These are phyloP conservation scores for Agelastica alni DNA, from an alignment of 2,888 invertebrate genomes.

Conservation along the genomic window DNA sequence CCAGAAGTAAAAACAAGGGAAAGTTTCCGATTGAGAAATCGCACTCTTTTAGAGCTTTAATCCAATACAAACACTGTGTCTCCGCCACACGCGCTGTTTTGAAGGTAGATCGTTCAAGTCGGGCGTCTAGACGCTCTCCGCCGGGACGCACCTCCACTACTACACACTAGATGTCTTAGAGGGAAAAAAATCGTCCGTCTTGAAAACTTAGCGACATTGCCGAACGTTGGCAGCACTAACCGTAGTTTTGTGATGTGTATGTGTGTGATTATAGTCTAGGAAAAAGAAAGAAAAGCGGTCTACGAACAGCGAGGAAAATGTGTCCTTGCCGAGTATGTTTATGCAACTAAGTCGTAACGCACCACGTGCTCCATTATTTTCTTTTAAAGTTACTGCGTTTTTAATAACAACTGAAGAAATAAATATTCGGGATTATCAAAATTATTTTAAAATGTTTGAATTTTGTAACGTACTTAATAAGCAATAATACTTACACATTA, in stretches of 20 bases:
- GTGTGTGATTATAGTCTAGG: slow-evolving; percentile 37
- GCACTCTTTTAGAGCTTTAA: background rate
- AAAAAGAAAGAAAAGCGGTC: too few relatives aligned
- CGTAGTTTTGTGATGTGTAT: slow-evolving; percentile 14
- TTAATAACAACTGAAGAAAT: too few relatives aligned
- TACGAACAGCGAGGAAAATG: too few relatives aligned
- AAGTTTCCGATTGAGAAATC: too few relatives aligned
- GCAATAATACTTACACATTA: too few relatives aligned
- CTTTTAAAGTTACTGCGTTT: too few relatives aligned
- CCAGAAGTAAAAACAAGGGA: too few relatives aligned
- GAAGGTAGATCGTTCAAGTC: slow-evolving; percentile 15
- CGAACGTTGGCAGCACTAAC: slow-evolving; percentile 51
- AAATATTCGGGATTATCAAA: too few relatives aligned
- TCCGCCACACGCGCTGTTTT: slow-evolving; percentile 24
- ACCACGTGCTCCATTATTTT: too few relatives aligned
- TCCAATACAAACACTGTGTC: slow-evolving; percentile 23
- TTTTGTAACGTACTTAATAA: too few relatives aligned
- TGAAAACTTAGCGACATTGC: slow-evolving; percentile 49
- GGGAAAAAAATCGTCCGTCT: slow-evolving; percentile 46
- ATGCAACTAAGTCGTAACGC: background rate
- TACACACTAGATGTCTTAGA: slow-evolving; percentile 54
- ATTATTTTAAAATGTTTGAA: too few relatives aligned
- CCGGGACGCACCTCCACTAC: slow-evolving; percentile 51
- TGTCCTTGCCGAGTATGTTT: too few relatives aligned
- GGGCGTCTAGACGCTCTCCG: slow-evolving; percentile 25